Conservation (phyloP, 2,888 invertebrate genomes). For the Lepetodrilus schrolli region DNA sequence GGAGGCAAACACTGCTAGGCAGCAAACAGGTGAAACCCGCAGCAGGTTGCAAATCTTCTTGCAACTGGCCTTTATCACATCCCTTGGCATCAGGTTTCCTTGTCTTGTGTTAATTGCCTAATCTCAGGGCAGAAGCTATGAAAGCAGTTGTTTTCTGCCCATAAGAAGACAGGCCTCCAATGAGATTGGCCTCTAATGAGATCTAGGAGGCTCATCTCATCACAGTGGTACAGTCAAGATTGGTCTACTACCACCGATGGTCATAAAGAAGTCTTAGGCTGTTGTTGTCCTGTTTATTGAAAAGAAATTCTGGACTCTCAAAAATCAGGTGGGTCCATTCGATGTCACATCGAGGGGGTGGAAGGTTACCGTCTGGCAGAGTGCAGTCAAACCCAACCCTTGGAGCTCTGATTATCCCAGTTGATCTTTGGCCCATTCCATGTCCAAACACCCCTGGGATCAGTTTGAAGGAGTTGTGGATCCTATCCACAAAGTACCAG, state of each 20-base stretch:
- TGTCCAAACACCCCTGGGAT: neutral
- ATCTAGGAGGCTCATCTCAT: too few species aligned
- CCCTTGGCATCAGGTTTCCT: too few species aligned
- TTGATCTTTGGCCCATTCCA: neutral
- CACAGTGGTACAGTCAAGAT: too few species aligned
- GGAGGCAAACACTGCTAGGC: too few species aligned
- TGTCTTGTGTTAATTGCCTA: slow-evolving; percentile 10
- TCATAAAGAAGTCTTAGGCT: too few species aligned
- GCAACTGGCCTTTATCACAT: too few species aligned
- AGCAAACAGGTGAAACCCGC: too few species aligned
- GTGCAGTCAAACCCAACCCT: neutral
- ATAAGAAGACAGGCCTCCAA: neutral
- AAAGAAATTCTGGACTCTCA: neutral
- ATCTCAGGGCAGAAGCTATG: neutral
- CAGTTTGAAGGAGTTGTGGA: neutral
- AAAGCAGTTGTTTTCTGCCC: neutral
- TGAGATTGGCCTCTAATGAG: neutral
- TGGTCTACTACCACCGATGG: too few species aligned
- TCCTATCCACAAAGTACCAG: neutral
- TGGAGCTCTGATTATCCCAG: neutral
- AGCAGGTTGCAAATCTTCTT: too few species aligned
- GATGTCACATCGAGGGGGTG: slow-evolving; percentile 23
- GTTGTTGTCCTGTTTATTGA: neutral
- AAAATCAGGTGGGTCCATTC: neutral
- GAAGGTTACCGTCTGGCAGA: neutral